A percentile compares a stretch with the other conserved stretches of the same genome.
Conservation (phyloP, 2,888 invertebrate species). For the Augochlorella aurata region DNA sequence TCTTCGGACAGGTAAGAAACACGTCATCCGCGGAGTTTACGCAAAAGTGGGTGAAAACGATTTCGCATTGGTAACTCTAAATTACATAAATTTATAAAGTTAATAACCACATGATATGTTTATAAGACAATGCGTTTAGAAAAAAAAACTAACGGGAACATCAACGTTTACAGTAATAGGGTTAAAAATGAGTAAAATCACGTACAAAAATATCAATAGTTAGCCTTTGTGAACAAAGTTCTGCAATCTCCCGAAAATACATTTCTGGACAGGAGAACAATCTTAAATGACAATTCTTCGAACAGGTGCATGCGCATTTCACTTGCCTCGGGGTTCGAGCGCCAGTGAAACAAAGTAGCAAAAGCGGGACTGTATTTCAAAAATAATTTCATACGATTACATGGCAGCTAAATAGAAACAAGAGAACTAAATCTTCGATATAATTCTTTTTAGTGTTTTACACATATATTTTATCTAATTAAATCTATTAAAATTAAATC, state of each 20-base stretch:
- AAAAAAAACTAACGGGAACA: background rate
- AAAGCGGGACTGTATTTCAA: background rate
- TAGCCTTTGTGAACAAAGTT: background rate
- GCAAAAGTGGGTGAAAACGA: background rate
- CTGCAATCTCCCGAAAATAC: background rate
- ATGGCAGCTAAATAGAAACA: too few relatives aligned
- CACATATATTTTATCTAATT: too few relatives aligned
- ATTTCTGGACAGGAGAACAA: background rate
- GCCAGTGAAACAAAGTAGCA: background rate
- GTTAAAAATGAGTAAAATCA: background rate
- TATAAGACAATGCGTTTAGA: background rate
- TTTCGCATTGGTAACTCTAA: too few relatives aligned
- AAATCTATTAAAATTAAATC: too few relatives aligned
- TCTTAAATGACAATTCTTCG: background rate
- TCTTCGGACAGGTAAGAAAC: background rate
- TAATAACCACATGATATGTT: background rate
- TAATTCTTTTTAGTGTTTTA: too few relatives aligned
- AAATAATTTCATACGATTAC: background rate
- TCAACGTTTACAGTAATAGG: background rate
- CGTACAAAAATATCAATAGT: background rate
- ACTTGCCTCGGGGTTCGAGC: background rate
- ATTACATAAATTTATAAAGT: too few relatives aligned
- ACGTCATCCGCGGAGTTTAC: background rate
- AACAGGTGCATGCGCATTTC: background rate
- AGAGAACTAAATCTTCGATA: too few relatives aligned